Conservation (phyloP, 64 coral and sea anemone species). For the Acropora yongei region DNA sequence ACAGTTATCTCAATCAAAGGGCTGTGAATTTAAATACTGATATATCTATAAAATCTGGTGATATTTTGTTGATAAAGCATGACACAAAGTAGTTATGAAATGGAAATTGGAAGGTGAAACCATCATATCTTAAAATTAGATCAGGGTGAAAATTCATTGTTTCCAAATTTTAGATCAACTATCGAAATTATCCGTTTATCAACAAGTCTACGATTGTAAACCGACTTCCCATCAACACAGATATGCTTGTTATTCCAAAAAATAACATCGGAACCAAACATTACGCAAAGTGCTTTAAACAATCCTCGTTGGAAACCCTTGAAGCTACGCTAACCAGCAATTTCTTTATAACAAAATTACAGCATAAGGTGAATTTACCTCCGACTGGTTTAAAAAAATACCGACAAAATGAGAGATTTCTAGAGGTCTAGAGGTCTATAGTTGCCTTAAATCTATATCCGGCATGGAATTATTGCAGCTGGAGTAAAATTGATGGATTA, state of each 20-base stretch:
- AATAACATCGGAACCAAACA: neutral
- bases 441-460: too few relatives aligned
- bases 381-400: slow-evolving; percentile 20
- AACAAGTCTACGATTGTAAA: neutral
- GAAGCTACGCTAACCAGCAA: slow-evolving; percentile 9
- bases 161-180: neutral
- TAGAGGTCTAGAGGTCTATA: too few relatives aligned
- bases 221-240: neutral
- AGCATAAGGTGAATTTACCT: slow-evolving; percentile 14
- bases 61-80: neutral
- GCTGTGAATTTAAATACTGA: neutral
- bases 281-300: neutral
- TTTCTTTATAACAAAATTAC: slow-evolving; percentile 8
- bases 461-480: too few relatives aligned
- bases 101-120: too few relatives aligned
- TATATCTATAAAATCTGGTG: neutral
- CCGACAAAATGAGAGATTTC: neutral
- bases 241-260: too few relatives aligned
- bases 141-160: neutral
- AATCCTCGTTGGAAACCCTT: slow-evolving; percentile 12
- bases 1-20: neutral
- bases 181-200: neutral
- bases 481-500: too few relatives aligned
- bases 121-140: neutral
- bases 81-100: neutral